Conservation (phyloP, 2,113 vertebrate genomes). For the Sakesphorus luctuosus region DNA sequence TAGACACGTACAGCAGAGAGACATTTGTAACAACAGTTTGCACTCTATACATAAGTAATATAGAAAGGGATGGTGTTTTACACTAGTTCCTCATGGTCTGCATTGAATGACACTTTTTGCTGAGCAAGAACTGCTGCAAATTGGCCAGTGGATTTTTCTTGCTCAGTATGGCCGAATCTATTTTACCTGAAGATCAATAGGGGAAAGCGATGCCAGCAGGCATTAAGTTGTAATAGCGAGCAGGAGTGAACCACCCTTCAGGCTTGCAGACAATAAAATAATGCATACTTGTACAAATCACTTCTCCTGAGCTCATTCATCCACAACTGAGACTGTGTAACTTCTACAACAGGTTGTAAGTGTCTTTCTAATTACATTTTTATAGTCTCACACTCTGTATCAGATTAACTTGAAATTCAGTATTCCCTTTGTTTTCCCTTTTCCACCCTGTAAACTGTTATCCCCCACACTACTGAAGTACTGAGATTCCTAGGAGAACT, state of each 20-base stretch:
- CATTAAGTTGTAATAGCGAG: conserved; percentile 31
- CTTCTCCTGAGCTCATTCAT: neutral
- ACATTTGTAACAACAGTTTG: neutral
- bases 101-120: conserved; percentile 11
- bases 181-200: conserved; percentile 14
- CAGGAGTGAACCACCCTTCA: neutral
- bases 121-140: conserved; percentile 53
- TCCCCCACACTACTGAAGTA: neutral
- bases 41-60: neutral
- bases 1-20: neutral
- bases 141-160: neutral
- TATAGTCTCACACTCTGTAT: neutral
- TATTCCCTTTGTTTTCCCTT: neutral
- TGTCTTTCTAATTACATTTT: conserved; percentile 41
- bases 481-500: conserved; percentile 52
- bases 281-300: neutral
- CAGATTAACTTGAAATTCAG: conserved; percentile 1
- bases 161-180: neutral
- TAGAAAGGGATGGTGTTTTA: neutral
- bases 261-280: neutral
- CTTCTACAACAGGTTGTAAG: neutral
- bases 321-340: neutral
- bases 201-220: conserved; percentile 3
- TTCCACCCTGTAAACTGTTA: neutral
- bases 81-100: neutral